A percentile compares a stretch with the other conserved stretches of the same genome.
Evolutionary conservation across 1,140 invertebrate genomes (phyloP).

Genomic region (Eumaeus atala): DNA sequence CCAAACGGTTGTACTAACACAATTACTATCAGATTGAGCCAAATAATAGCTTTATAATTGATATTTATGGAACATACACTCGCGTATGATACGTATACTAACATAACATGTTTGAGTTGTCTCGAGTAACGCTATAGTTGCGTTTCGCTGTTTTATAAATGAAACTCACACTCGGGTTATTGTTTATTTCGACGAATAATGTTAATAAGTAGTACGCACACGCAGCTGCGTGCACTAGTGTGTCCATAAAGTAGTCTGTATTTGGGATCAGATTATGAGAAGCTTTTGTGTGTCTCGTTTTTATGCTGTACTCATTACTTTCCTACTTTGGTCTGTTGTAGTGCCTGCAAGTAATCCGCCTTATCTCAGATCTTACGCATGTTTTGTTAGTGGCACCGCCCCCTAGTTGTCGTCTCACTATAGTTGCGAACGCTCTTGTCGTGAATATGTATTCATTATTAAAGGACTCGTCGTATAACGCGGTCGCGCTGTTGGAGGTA

Average conservation of each 20-base stretch:
- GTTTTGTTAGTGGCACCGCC: neutral
- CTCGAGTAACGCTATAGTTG: too few relatives aligned
- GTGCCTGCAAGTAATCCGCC: constrained; percentile 6
- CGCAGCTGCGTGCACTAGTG: too few relatives aligned
- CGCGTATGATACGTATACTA: too few relatives aligned
- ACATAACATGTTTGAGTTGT: too few relatives aligned
- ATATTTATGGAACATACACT: too few relatives aligned
- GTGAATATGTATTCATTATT: constrained; percentile 69
- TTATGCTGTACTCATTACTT: constrained; percentile 8
- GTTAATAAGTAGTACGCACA: too few relatives aligned
- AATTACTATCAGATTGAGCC: too few relatives aligned
- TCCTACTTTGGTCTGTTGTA: constrained; percentile 6
- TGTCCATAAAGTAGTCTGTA: constrained; percentile 7
- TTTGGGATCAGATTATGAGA: constrained; percentile 48
- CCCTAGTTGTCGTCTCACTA: neutral
- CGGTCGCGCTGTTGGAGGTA: neutral
- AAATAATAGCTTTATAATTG: too few relatives aligned
- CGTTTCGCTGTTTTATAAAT: too few relatives aligned
- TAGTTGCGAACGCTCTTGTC: neutral
- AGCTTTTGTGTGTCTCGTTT: constrained; percentile 12
- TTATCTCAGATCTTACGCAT: constrained; percentile 4
- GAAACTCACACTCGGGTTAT: too few relatives aligned
- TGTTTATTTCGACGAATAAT: too few relatives aligned
- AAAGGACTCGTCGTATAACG: neutral
- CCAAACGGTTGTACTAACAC: too few relatives aligned